Evolutionary conservation across 2,113 vertebrate species (phyloP), one percentile per base, ranked within the genome.

Genomic region (Clinocottus analis): DNA sequence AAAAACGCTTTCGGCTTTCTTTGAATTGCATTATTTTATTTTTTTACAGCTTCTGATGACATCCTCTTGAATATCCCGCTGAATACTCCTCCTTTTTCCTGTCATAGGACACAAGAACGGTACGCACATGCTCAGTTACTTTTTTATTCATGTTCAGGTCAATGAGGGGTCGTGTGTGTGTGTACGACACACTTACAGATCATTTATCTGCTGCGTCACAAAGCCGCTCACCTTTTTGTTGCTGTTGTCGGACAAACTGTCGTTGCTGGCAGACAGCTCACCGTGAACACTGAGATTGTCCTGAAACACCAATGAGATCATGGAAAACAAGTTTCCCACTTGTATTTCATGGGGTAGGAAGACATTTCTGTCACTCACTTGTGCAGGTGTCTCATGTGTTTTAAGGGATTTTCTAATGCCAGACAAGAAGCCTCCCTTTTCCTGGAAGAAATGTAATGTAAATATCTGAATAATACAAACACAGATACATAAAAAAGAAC

Each of bases 61-160:
- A 90, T 93, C 0, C 85, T 91, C 73, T 37, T 92, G 71, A 92
- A 90, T 35, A 91, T 89, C 45, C 73, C 71, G 1, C 86, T 31
- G 58, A 93, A 90, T 45, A 86, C 5, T 47, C 16, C 68, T 58
- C 61, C 86, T 80, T 90, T 90, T 29, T 88, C 90, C 90, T 91
- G 29, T 73, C 67, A 63, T 19, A 77, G 41, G 7, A 71, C 9
- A 58, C 0, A 70, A 17, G 23, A 9, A 39, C 1, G 13, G 7
- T 16, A 4, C 2, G 3, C 3, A 23, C 33, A 5, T 2, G 3
- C 3, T 75, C 1, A 0, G 31, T 51, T 9, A 21, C 1, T 7
- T 39, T 1, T 11, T 11, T 39, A 25, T 13, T 37, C 11, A 41
- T 45, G 29, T 7, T 37, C 29, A 7, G 68, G 31, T 51, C 33